Evolutionary conservation across 2,888 invertebrate genomes (phyloP).

Genomic region (Volucella bombylans): DNA sequence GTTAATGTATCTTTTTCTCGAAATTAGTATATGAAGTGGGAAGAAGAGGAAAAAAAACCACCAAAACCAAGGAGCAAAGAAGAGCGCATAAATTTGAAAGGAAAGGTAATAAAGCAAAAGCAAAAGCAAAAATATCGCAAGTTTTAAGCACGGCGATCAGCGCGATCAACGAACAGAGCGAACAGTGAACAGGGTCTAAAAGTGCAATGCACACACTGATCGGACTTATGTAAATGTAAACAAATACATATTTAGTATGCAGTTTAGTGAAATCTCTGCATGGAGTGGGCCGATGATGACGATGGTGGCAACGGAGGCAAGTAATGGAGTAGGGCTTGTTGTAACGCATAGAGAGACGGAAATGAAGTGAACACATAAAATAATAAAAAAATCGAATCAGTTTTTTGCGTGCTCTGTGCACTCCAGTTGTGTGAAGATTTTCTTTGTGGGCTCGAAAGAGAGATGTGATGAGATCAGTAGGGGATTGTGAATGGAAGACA

Average conservation of each 20-base stretch:
- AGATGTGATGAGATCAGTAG: conserved; percentile 67
- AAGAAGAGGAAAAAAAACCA: conserved; percentile 43
- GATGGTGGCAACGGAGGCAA: neutral
- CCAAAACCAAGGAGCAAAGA: conserved; percentile 47
- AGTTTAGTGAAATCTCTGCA: conserved; percentile 68
- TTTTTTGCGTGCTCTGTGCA: conserved; percentile 67
- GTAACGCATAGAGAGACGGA: conserved; percentile 65
- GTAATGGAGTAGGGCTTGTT: neutral
- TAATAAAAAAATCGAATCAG: conserved; percentile 69
- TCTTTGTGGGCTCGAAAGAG: conserved; percentile 65
- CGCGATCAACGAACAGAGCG: neutral
- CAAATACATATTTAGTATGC: conserved; percentile 67
- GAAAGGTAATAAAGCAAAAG: conserved; percentile 72
- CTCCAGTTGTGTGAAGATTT: conserved; percentile 41
- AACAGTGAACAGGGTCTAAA: neutral
- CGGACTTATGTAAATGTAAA: conserved; percentile 54
- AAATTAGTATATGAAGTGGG: conserved; percentile 56
- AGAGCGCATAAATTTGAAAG: conserved; percentile 63
- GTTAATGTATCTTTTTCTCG: conserved; percentile 49
- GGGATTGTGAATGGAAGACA: conserved; percentile 39
- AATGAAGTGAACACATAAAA: conserved; percentile 72
- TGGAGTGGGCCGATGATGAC: conserved; percentile 51
- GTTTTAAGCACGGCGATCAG: conserved; percentile 21
- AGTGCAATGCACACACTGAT: conserved; percentile 61
- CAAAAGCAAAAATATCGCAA: conserved; percentile 68